Evolutionary conservation across 2,797 vertebrate genomes (phyloP), one percentile per base, ranked within the genome.

Genomic region (Lemur catta): DNA sequence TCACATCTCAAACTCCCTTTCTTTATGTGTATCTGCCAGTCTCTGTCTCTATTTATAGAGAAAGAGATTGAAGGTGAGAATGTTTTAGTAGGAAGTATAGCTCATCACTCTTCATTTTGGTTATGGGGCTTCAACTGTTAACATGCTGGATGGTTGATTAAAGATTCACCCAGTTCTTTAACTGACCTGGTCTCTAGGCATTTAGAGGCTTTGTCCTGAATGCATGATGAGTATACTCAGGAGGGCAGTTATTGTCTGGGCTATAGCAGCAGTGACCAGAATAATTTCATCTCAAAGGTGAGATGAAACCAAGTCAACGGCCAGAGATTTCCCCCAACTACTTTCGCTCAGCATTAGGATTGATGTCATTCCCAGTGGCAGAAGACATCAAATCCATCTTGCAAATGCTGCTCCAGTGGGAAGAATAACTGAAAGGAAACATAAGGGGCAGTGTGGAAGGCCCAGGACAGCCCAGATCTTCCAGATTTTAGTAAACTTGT

Each of bases 281-380:
- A 89, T 87, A 93, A 91, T 92, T 92, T 93, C 22, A 71, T 75
- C 50, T 85, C 65, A 63, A 93, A 63, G 57, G 2, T 30, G 30
- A 91, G 48, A 78, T 35, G 26, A 78, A 72, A 63, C 18, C 22
- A 91, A 88, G 17, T 59, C 14, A 78, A 93, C 61, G 78, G 35
- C 33, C 46, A 41, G 52, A 78, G 24, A 65, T 89, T 69, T 67
- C 15, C 26, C 38, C 20, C 17, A 86, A 2, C 4, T 6, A 7
- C 30, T 28, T 94, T 86, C 69, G 38, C 76, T 76, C 55, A 50
- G 74, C 13, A 12, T 67, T 63, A n/a, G 18, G n/a, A 6, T 4
- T 41, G 43, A 38, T 52, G 61, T 12, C 52, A 7, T 76, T 72
- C 50, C 43, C n/a, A 17, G 8, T 57, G 61, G 79, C 38, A 80